Conservation (phyloP, 2,797 vertebrate species). For the Eptatretus atami region DNA sequence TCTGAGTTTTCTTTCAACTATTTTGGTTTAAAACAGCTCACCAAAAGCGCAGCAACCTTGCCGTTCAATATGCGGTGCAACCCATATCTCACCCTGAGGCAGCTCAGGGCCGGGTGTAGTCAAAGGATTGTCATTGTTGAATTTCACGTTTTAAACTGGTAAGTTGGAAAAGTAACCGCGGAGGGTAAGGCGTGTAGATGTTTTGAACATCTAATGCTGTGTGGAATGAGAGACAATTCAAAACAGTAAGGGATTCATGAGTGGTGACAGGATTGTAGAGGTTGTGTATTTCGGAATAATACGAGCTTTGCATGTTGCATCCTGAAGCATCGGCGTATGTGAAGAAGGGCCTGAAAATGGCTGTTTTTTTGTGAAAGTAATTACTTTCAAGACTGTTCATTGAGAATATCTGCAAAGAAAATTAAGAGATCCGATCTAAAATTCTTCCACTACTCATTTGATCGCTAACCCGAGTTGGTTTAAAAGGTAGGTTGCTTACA, state of each 20-base stretch:
- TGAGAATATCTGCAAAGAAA: conserved; percentile 44
- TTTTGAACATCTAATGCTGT: background rate
- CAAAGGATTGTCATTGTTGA: conserved; percentile 84
- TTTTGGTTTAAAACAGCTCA: conserved; percentile 10
- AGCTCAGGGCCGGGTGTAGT: conserved; percentile 71
- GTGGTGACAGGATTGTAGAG: too few species aligned
- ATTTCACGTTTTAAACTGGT: conserved; percentile 73
- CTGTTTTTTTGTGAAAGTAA: conserved; percentile 90
- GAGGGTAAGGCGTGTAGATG: conserved; percentile 17
- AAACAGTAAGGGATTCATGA: too few species aligned
- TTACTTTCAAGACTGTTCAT: conserved; percentile 74
- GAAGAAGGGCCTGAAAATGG: conserved; percentile 67
- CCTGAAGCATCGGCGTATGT: conserved; percentile 45
- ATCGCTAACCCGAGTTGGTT: conserved; percentile 1
- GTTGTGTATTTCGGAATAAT: conserved; percentile 7
- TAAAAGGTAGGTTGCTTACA: too few species aligned
- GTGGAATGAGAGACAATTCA: background rate
- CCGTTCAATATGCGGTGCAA: conserved; percentile 19
- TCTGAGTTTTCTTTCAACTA: conserved; percentile 36
- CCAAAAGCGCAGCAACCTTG: conserved; percentile 55
- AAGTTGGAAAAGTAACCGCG: conserved; percentile 83
- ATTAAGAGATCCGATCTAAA: conserved; percentile 2
- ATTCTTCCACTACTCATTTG: background rate
- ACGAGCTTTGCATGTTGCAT: conserved; percentile 70
- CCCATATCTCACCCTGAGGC: conserved; percentile 44